phyloP scores from a whole-genome alignment of 2,113 vertebrate genomes.

The Hymenochirus boettgeri region DNA sequence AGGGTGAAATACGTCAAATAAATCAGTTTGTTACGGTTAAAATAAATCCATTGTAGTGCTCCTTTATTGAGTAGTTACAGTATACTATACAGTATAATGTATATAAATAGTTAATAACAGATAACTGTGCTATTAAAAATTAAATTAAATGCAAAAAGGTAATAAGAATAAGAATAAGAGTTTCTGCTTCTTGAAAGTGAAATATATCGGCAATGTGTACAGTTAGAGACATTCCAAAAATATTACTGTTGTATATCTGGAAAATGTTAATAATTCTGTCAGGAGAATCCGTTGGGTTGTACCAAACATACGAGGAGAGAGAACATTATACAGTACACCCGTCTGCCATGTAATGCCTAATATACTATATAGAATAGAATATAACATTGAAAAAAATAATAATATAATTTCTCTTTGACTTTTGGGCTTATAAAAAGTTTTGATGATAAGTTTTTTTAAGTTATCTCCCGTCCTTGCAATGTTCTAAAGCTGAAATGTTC shows the following conservation, averaged over 20 bases:
- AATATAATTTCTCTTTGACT: slow-evolving; percentile 2
- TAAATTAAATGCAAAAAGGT: no score
- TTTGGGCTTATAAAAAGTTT: background rate
- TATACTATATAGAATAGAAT: no score
- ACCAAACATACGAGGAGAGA: slow-evolving; percentile 2
- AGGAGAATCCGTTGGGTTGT: background rate
- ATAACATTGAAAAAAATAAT: background rate
- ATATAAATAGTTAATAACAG: no score
- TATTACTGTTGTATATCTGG: background rate
- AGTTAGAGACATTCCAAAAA: background rate
- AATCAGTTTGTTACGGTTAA: no score
- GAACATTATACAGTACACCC: slow-evolving; percentile 1
- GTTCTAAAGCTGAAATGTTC: background rate
- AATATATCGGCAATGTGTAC: no score
- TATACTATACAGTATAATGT: no score
- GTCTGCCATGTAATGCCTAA: background rate
- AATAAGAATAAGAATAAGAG: no score
- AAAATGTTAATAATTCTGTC: background rate
- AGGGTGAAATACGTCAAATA: no score
- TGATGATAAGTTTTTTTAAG: background rate
- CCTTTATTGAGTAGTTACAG: no score
- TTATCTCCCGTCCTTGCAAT: background rate
- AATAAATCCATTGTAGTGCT: no score
- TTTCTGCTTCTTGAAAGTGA: no score
- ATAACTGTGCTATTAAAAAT: no score